Evolutionary conservation across 2,888 invertebrate genomes (phyloP), one percentile per base, ranked within the genome.

Genomic region (Deilephila elpenor): DNA sequence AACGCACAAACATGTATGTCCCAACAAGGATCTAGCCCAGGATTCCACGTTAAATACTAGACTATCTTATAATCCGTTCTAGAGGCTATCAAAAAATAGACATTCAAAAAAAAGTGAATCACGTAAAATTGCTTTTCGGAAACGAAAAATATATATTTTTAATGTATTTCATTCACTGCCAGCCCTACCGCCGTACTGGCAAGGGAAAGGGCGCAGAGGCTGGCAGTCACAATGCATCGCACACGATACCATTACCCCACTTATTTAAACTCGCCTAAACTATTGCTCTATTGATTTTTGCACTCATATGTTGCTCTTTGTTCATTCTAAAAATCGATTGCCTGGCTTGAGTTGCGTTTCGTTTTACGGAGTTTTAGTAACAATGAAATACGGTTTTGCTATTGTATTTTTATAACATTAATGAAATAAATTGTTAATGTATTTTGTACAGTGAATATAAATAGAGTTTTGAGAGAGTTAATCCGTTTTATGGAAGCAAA

Each of bases 211-310:
- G 78, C 77, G 77, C 75, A 79, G 77, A 80, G 82, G 77, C 77
- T 81, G 82, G 82, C 82, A 82, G 83, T 84, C 83, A 86, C 89
- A 88, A 86, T 90, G 90, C 91, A 90, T 82, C 85, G 84, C 82
- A 79, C 82, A 82, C 80, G 80, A 84, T 86, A 83, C 90, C 80
- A 91, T 90, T 93, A 93, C 92, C 93, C 93, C 89, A 93, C 88
- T 92, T 93, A 91, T 89, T 89, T 86, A 83, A 87, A 91, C 90
- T 85, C 84, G 82, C 83, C 85, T 86, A 84, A 89, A 91, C 91
- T 90, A 91, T 89, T 86, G 86, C 86, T 80, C 83, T 93, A 93
- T 93, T 86, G 93, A 93, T 93, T 93, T 91, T 90, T 84, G 78
- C 85, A 84, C 83, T 89, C 90, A 87, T 84, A 86, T 89, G 88